These are phyloP conservation scores for Nipponia nippon DNA, from an alignment of 2,113 vertebrate genomes.

Conservation along the genomic window DNA sequence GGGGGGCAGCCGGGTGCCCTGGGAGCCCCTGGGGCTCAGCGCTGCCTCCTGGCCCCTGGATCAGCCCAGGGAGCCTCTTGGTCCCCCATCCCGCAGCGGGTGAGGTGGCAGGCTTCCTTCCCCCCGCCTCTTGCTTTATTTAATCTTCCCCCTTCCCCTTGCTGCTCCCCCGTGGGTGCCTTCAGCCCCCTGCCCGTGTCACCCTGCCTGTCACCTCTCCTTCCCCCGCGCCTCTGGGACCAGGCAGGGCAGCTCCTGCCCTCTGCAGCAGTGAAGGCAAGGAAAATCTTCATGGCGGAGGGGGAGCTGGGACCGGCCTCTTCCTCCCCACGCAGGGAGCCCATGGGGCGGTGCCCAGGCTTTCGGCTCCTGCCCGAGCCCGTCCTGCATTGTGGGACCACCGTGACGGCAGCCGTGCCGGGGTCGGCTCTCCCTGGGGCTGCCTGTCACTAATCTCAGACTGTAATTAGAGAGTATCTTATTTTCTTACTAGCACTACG, in stretches of 20 bases:
- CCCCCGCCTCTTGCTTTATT: neutral
- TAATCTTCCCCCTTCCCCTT: neutral
- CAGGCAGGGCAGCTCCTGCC: neutral
- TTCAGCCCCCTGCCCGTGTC: neutral
- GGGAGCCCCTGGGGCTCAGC: neutral
- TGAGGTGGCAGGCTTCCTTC: neutral
- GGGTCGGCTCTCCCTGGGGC: neutral
- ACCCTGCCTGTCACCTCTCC: neutral
- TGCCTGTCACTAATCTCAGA: conserved; percentile 29
- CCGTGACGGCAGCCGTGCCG: neutral
- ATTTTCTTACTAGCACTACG: conserved; percentile 44
- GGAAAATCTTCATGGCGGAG: neutral
- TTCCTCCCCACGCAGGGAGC: neutral
- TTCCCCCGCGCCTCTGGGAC: neutral
- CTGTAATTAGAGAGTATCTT: conserved; percentile 43
- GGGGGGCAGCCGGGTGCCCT: neutral
- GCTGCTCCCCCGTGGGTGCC: neutral
- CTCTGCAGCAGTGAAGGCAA: neutral
- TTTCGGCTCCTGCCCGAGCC: neutral
- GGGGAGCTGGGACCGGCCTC: accelerated
- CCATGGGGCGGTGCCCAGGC: neutral
- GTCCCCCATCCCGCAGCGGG: neutral
- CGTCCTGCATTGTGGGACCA: neutral
- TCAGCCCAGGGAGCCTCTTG: neutral
- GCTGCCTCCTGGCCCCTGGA: neutral